Base-by-base conservation (phyloP, 2,888 invertebrate genomes). In the Aphodius sticticus region DNA sequence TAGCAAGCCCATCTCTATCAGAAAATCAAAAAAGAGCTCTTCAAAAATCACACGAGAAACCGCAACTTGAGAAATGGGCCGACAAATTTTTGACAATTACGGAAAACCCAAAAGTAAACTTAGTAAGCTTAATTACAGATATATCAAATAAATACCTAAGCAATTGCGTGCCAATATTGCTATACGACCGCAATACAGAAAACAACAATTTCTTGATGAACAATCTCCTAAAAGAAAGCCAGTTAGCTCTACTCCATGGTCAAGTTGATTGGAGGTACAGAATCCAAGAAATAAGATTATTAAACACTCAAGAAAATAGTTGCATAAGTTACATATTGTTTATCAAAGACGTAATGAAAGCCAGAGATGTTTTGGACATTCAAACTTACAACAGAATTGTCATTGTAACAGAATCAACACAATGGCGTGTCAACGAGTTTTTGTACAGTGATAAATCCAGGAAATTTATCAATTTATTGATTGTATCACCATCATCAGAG, bases 361-460 rank as follows among this genome's bases (percentile, higher is more conserved):
- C 92, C 77, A 90, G 91, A 6, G 89, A 91, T 76, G 90, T 94
- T 53, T 88, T 95, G 76, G 93, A 93, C 0, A 91, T 93, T 77
- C 93, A 94, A 85, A 91, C 91, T 1, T 88, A 90, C 0, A 93
- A 92, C 83, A 93, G 92, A 85, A 92, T 96, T 0, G 90, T 95
- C 0, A 87, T 95, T 0, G 90, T 95, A 0, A 92, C 95, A 0
- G 90, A 92, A 84, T 94, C 95, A 1, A 93, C 95, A 0, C 94
- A 94, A 84, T 95, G 95, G 95, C 92, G 93, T 36, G 92, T 95
- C 0, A 92, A 93, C 79, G 94, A 95, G 85, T 95, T 94, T 88
- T 86, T 95, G 16, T 88, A 91, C 0, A 92, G 92, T 26, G 90
- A 92, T 76, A 81, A 89, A 2, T 93, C 95, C 0, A 92, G 93